Conservation (phyloP, 2,888 invertebrate species). For the Eupelmus urozonus region DNA sequence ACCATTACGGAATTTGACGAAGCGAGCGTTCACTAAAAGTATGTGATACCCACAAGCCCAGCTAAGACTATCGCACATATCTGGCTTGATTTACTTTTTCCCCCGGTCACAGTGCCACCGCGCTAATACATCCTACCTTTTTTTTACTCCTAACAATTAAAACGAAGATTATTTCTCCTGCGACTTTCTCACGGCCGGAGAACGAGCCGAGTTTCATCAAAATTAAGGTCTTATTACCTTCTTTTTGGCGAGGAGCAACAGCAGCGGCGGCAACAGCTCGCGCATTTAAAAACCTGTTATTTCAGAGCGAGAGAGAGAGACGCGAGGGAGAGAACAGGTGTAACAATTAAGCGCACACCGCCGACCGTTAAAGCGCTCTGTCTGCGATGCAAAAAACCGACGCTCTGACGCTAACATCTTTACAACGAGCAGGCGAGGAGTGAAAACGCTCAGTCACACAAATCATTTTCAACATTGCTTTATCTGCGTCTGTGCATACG, state of each 20-base stretch:
- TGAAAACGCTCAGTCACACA: conserved; percentile 33
- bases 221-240: conserved; percentile 7
- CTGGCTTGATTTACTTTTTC: no score
- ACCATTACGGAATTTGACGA: background rate
- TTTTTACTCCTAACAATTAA: no score
- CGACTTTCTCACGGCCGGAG: conserved; percentile 35
- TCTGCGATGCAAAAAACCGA: conserved; percentile 24
- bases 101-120: no score
- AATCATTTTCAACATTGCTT: conserved; percentile 34
- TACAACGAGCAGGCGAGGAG: conserved; percentile 18
- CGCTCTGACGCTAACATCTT: conserved; percentile 41
- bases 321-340: conserved; percentile 47
- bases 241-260: background rate
- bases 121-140: no score
- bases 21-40: background rate
- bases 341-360: conserved; percentile 51
- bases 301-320: background rate
- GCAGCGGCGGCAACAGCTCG: no score
- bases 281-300: conserved; percentile 42
- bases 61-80: no score
- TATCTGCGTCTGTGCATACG: no score
- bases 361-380: conserved; percentile 25
- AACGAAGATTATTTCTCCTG: background rate
- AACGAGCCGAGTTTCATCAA: background rate
- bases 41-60: no score